Evolutionary conservation across 2,888 invertebrate species (phyloP).

Genomic region (Cerceris rybyensis): DNA sequence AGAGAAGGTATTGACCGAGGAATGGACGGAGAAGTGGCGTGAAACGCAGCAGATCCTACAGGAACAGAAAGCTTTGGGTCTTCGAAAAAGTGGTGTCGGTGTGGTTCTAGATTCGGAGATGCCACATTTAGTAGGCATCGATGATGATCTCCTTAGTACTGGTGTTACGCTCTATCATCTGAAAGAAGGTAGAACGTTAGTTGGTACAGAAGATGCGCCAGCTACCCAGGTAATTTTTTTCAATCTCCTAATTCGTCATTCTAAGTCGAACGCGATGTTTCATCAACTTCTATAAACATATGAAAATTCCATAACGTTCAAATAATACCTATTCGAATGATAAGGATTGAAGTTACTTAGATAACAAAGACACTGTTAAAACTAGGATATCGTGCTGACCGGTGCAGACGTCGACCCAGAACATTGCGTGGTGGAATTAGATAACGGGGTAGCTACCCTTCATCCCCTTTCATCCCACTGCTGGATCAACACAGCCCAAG

Average conservation of each 20-base stretch:
- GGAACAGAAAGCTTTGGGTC: slow-evolving; percentile 93
- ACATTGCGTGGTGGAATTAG: slow-evolving; percentile 89
- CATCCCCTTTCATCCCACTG: slow-evolving; percentile 88
- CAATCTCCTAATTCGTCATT: not conserved
- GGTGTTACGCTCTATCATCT: slow-evolving; percentile 95
- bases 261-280: no score
- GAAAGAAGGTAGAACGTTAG: slow-evolving; percentile 94
- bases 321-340: not conserved
- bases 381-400: slow-evolving; percentile 90
- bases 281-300: not conserved
- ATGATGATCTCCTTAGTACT: slow-evolving; percentile 94
- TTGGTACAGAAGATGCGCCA: slow-evolving; percentile 90
- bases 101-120: slow-evolving; percentile 95
- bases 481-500: slow-evolving; percentile 91
- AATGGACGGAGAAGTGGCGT: slow-evolving; percentile 97
- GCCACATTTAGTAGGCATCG: slow-evolving; percentile 96
- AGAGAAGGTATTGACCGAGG: slow-evolving; percentile 94
- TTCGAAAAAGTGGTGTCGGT: slow-evolving; percentile 93
- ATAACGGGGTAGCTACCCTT: slow-evolving; percentile 88
- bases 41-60: slow-evolving; percentile 94
- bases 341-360: no score
- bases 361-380: not conserved
- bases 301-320: no score
- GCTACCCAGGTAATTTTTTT: slow-evolving; percentile 79
- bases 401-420: slow-evolving; percentile 90